Conservation (phyloP, 2,888 invertebrate genomes). For the Volucella inflata region DNA sequence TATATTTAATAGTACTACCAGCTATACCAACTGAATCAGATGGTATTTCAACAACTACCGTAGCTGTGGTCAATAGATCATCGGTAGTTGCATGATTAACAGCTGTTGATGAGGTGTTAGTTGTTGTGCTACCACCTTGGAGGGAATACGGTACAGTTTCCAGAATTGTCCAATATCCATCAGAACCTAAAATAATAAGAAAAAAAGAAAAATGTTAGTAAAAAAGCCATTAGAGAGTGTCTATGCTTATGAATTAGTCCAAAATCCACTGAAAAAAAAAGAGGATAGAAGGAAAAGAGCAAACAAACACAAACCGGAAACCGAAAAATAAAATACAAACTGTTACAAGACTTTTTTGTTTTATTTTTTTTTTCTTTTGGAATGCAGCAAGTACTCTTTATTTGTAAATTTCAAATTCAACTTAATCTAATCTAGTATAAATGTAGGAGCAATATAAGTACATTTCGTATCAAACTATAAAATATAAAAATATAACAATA, state of each 20-base stretch:
- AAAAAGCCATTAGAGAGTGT: neutral
- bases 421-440: conserved; percentile 11
- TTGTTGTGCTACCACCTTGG: conserved; percentile 76
- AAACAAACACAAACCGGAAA: conserved; percentile 22
- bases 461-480: conserved; percentile 39
- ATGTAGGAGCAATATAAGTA: conserved; percentile 40
- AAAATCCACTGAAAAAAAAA: conserved; percentile 37
- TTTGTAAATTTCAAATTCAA: conserved; percentile 11
- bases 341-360: neutral
- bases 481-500: conserved; percentile 1
- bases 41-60: conserved; percentile 82
- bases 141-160: conserved; percentile 82
- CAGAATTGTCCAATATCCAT: conserved; percentile 83
- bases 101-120: conserved; percentile 72
- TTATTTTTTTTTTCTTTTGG: conserved; percentile 32
- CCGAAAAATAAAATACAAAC: conserved; percentile 35
- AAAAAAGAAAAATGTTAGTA: conserved; percentile 36
- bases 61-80: conserved; percentile 80
- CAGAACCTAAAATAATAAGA: conserved; percentile 77
- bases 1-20: conserved; percentile 81
- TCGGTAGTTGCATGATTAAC: conserved; percentile 68
- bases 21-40: conserved; percentile 81
- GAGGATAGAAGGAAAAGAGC: conserved; percentile 9
- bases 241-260: neutral
- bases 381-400: conserved; percentile 28